Conservation (phyloP, 2,113 vertebrate species). For the Spheniscus mendiculus region DNA sequence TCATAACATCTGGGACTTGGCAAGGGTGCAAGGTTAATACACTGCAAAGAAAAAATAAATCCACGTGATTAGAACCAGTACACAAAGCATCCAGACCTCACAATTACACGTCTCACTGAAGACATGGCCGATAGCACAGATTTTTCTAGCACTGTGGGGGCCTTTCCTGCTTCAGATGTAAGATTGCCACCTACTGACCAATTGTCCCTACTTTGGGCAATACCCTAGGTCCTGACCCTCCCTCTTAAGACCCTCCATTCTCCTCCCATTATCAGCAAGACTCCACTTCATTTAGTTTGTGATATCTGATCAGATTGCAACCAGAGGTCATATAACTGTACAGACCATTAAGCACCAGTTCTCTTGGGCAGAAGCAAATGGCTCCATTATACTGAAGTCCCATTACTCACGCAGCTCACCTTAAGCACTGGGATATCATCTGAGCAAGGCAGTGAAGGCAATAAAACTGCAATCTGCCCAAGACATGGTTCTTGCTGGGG, state of each 20-base stretch:
- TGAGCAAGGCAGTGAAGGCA: slow-evolving; percentile 12
- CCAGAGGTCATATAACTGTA: slow-evolving; percentile 32
- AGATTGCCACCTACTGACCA: slow-evolving; percentile 38
- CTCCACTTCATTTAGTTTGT: neutral
- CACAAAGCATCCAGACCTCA: neutral
- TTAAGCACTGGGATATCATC: slow-evolving; percentile 5
- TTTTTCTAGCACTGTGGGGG: neutral
- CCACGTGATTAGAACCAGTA: neutral
- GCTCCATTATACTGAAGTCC: slow-evolving; percentile 19
- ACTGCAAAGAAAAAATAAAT: neutral
- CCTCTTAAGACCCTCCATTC: neutral
- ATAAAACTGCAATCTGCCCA: slow-evolving; percentile 37
- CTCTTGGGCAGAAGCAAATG: slow-evolving; percentile 34
- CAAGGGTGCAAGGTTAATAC: neutral
- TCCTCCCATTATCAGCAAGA: neutral
- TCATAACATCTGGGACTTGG: neutral
- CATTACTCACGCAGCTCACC: slow-evolving; percentile 18
- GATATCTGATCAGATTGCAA: slow-evolving; percentile 25
- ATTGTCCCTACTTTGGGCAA: neutral
- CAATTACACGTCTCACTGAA: neutral
- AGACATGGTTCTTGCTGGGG: slow-evolving; percentile 39
- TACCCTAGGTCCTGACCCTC: neutral
- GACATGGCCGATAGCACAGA: neutral
- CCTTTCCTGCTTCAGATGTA: neutral
- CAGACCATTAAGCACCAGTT: slow-evolving; percentile 57